Conservation (phyloP, 2,888 invertebrate species). For the Dyspetes luteomarginatus region DNA sequence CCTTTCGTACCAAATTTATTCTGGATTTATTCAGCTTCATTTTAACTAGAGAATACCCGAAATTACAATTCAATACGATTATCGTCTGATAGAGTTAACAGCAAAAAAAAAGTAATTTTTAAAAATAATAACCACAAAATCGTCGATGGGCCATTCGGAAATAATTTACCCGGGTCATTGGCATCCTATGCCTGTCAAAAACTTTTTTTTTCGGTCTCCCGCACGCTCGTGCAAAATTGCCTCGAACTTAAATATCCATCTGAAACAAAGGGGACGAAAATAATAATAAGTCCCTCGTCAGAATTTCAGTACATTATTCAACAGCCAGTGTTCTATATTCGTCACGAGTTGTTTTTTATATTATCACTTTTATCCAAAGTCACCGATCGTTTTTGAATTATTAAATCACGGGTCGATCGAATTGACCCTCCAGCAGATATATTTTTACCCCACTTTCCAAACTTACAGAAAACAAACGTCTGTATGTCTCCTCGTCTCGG, state of each 20-base stretch:
- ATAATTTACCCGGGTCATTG: background rate
- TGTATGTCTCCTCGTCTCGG: too few species aligned
- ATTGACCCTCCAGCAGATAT: background rate
- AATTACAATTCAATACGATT: background rate
- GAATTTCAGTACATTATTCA: background rate
- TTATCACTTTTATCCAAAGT: too few species aligned
- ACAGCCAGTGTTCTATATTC: slow-evolving; percentile 6
- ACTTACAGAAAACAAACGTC: too few species aligned
- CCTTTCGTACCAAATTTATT: background rate
- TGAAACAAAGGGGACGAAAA: slow-evolving; percentile 31
- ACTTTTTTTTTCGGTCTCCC: slow-evolving; percentile 8
- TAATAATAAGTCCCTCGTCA: slow-evolving; percentile 11
- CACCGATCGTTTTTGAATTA: background rate
- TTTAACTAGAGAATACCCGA: background rate
- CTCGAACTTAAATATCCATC: background rate
- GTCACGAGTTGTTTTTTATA: background rate
- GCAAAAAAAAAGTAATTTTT: background rate
- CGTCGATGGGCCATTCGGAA: background rate
- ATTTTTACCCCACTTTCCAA: too few species aligned
- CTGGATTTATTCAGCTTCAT: background rate
- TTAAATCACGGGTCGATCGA: background rate
- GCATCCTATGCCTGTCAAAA: background rate
- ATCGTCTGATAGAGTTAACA: background rate
- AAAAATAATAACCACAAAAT: too few species aligned
- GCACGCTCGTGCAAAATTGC: background rate